Conservation (phyloP, 2,113 vertebrate genomes). For the Connochaetes taurinus region DNA sequence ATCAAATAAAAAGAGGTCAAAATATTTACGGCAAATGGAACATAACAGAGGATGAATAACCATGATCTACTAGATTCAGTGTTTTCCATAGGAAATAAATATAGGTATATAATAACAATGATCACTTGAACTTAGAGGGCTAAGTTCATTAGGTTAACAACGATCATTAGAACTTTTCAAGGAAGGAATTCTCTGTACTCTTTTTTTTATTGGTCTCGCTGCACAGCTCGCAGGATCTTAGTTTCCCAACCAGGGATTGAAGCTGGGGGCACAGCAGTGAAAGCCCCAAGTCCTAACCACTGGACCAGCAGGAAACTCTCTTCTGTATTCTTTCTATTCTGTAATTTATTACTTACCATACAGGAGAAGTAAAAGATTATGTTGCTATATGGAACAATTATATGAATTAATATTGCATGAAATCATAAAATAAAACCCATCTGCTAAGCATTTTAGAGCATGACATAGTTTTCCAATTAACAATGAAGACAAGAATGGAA, state of each 20-base stretch:
- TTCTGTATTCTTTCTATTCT: background rate
- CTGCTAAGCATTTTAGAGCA: conserved; percentile 18
- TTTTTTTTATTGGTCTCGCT: background rate
- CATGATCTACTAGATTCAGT: background rate
- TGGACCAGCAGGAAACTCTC: background rate
- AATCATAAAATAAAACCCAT: conserved; percentile 13
- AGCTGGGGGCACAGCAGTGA: background rate
- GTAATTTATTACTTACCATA: background rate
- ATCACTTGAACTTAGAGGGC: background rate
- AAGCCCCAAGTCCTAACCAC: background rate
- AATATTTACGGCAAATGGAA: background rate
- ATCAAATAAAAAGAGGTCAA: background rate
- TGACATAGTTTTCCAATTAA: conserved; percentile 19
- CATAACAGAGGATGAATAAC: background rate
- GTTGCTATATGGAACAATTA: background rate
- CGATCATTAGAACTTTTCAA: background rate
- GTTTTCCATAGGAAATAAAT: background rate
- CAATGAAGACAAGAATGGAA: conserved; percentile 8
- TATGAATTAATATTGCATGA: conserved; percentile 24
- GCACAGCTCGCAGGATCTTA: background rate
- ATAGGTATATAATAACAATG: background rate
- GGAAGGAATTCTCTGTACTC: background rate
- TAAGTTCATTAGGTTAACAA: background rate
- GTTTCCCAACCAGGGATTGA: background rate
- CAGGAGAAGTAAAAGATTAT: background rate